These are phyloP conservation scores for Chelidonichthys spinosus DNA, from an alignment of 2,797 vertebrate genomes.

Conservation along the genomic window DNA sequence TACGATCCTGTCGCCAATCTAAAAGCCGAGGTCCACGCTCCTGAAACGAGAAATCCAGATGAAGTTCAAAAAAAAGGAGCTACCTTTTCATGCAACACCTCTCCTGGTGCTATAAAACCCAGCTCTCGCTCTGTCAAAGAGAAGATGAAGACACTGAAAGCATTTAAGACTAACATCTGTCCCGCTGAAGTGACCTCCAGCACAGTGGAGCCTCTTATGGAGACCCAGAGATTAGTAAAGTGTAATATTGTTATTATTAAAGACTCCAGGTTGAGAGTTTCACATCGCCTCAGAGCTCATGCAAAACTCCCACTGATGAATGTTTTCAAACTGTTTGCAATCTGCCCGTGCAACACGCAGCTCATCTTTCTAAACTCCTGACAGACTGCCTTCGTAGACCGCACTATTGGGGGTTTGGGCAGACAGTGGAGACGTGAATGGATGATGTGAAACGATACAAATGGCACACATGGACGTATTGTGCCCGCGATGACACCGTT, in stretches of 20 bases:
- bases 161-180: slow-evolving; percentile 19
- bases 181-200: slow-evolving; percentile 4
- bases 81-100: slow-evolving; percentile 55
- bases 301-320: slow-evolving; percentile 5
- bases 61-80: slow-evolving; percentile 31
- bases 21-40: slow-evolving; percentile 32
- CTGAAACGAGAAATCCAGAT: slow-evolving; percentile 69
- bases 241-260: slow-evolving; percentile 19
- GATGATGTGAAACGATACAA: slow-evolving; percentile 64
- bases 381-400: slow-evolving; percentile 33
- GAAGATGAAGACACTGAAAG: slow-evolving; percentile 11
- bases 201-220: neutral
- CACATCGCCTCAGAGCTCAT: slow-evolving; percentile 2
- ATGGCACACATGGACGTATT: slow-evolving; percentile 40
- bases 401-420: slow-evolving; percentile 41
- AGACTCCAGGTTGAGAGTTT: slow-evolving; percentile 23
- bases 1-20: slow-evolving; percentile 44
- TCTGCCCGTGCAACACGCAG: slow-evolving; percentile 27
- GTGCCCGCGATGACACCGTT: slow-evolving; percentile 45
- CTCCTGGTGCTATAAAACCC: slow-evolving; percentile 44
- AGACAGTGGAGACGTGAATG: slow-evolving; percentile 51
- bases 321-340: slow-evolving; percentile 30
- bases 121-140: slow-evolving; percentile 15
- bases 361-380: slow-evolving; percentile 49
- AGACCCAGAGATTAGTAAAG: slow-evolving; percentile 10